Percentiles rank a stretch among this genome's conserved stretches.
These are phyloP conservation scores for Lates japonicus DNA, from an alignment of 2,797 vertebrate species.

Conservation along the genomic window DNA sequence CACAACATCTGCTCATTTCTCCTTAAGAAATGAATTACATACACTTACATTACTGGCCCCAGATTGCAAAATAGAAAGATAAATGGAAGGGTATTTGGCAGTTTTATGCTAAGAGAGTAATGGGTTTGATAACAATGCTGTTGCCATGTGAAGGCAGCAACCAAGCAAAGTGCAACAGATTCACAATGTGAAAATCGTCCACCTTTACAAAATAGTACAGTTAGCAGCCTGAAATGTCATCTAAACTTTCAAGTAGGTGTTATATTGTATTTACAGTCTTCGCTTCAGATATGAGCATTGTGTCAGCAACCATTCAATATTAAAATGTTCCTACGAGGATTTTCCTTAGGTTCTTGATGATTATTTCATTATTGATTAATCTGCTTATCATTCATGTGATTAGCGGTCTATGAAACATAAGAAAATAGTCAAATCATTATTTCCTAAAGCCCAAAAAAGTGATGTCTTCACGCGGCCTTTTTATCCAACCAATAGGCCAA, in stretches of 20 bases:
- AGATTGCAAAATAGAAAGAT: not conserved
- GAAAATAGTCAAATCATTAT: not conserved
- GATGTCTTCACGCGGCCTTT: not conserved
- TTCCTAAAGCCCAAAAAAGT: constrained; percentile 1
- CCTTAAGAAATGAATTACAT: constrained; percentile 35
- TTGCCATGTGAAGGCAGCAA: not conserved
- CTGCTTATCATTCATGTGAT: not conserved
- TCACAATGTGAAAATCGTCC: constrained; percentile 4
- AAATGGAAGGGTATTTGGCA: not conserved
- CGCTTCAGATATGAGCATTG: not conserved
- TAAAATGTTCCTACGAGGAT: not conserved
- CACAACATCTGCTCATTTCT: constrained; percentile 74
- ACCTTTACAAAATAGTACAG: not conserved
- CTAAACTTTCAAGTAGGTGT: not conserved
- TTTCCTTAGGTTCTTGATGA: not conserved
- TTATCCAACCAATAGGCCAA: not conserved
- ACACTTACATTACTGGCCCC: not conserved
- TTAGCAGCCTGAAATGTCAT: not conserved
- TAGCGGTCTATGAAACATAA: not conserved
- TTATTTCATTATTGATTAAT: not conserved
- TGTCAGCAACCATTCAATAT: not conserved
- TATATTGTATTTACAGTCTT: not conserved
- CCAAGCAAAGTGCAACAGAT: not conserved
- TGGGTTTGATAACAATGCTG: not conserved
- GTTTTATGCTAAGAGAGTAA: too few species aligned